Evolutionary conservation across 2,888 invertebrate genomes (phyloP).

Genomic region (Pocota personata): DNA sequence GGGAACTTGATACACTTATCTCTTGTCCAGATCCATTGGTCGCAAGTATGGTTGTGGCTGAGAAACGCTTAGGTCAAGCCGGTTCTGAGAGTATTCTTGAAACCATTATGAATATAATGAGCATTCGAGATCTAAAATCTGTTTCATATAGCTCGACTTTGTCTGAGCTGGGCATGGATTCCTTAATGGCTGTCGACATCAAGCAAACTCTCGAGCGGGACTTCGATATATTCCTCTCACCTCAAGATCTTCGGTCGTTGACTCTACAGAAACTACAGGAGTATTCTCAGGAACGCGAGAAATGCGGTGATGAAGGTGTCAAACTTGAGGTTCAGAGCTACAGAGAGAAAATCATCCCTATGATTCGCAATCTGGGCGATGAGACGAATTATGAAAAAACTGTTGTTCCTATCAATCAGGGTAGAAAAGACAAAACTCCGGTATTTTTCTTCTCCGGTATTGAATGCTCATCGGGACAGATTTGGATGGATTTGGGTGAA

Average conservation of each 20-base stretch:
- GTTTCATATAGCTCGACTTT: conserved; percentile 89
- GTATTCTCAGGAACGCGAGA: conserved; percentile 76
- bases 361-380: conserved; percentile 86
- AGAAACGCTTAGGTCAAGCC: conserved; percentile 87
- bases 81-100: conserved; percentile 88
- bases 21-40: conserved; percentile 89
- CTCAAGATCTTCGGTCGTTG: conserved; percentile 92
- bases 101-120: conserved; percentile 88
- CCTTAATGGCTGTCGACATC: conserved; percentile 98
- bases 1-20: conserved; percentile 89
- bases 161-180: conserved; percentile 97
- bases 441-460: conserved; percentile 86
- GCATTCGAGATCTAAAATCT: conserved; percentile 87
- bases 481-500: conserved; percentile 80
- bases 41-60: conserved; percentile 93
- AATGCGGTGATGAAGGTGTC: conserved; percentile 75
- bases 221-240: conserved; percentile 92
- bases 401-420: conserved; percentile 83
- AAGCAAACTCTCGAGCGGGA: conserved; percentile 95
- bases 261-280: conserved; percentile 85
- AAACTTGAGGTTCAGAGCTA: conserved; percentile 79
- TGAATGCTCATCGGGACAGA: conserved; percentile 86
- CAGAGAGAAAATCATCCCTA: conserved; percentile 84
- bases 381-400: conserved; percentile 84
- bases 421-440: conserved; percentile 75